Percentiles rank a stretch among this genome's conserved stretches.
Conservation (phyloP, 2,888 invertebrate genomes). For the Caprella mutica region DNA sequence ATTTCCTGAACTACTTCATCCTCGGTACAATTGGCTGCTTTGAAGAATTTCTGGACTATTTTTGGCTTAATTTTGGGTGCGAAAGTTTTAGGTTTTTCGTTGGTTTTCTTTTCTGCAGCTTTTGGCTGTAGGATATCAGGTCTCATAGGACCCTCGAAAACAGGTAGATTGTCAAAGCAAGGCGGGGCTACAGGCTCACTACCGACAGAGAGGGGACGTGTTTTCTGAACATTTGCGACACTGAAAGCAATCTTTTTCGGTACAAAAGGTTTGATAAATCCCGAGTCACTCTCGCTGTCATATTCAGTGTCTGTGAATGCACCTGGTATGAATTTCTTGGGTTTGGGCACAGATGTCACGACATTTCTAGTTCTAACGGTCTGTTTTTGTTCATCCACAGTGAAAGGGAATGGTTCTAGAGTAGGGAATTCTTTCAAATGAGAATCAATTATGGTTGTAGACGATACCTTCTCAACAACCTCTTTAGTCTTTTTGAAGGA, state of each 20-base stretch:
- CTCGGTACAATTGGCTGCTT: conserved; percentile 15
- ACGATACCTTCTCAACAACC: conserved; percentile 1
- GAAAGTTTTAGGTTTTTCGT: conserved; percentile 11
- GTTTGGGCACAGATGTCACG: conserved; percentile 19
- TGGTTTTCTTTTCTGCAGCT: background rate
- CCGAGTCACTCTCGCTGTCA: conserved; percentile 28
- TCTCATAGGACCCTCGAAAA: conserved; percentile 26
- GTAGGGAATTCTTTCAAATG: conserved; percentile 18
- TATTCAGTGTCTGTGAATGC: conserved; percentile 28
- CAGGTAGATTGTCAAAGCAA: conserved; percentile 25
- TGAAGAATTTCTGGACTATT: conserved; percentile 27
- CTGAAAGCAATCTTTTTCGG: conserved; percentile 28
- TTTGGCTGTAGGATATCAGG: conserved; percentile 22
- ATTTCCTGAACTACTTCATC: conserved; percentile 7
- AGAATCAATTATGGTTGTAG: too few species aligned
- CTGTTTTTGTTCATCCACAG: conserved; percentile 17
- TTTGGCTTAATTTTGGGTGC: conserved; percentile 24
- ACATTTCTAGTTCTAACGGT: conserved; percentile 21
- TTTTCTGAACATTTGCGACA: background rate
- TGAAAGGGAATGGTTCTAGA: conserved; percentile 34
- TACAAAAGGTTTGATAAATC: background rate
- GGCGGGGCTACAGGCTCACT: conserved; percentile 22
- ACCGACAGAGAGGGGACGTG: background rate
- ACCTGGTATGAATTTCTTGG: conserved; percentile 30
- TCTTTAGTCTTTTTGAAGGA: conserved; percentile 10